A percentile compares a stretch with the other conserved stretches of the same genome.
phyloP scores from a whole-genome alignment of 1,140 invertebrate genomes.

The Polypedilum vanderplanki region DNA sequence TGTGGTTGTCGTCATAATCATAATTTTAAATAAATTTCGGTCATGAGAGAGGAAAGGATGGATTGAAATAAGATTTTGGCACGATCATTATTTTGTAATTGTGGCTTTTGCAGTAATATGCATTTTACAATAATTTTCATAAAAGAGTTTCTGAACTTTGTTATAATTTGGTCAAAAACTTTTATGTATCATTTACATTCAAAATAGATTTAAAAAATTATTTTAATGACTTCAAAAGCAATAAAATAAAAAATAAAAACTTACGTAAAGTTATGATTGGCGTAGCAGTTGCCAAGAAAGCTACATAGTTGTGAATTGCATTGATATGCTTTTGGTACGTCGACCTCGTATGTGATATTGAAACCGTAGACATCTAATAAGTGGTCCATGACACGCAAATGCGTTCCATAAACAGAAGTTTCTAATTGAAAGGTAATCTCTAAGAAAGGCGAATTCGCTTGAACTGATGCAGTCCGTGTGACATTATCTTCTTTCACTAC shows the following conservation, averaged over 20 bases:
- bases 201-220: neutral
- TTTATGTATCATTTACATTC: neutral
- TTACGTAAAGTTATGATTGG: slow-evolving; percentile 60
- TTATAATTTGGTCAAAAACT: neutral
- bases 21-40: too few species aligned
- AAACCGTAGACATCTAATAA: slow-evolving; percentile 83
- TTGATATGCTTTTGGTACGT: slow-evolving; percentile 49
- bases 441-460: slow-evolving; percentile 64
- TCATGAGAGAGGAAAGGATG: too few species aligned
- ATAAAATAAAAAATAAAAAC: slow-evolving; percentile 37
- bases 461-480: slow-evolving; percentile 57
- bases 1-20: too few species aligned
- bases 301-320: slow-evolving; percentile 75
- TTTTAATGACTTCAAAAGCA: too few species aligned
- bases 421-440: slow-evolving; percentile 69
- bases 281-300: slow-evolving; percentile 74
- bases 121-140: too few species aligned
- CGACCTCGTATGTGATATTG: slow-evolving; percentile 84
- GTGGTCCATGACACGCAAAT: slow-evolving; percentile 70
- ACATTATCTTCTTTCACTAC: slow-evolving; percentile 65
- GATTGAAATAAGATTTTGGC: too few species aligned
- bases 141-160: too few species aligned
- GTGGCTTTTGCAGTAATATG: too few species aligned
- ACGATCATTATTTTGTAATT: too few species aligned
- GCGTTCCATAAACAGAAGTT: slow-evolving; percentile 64